These are phyloP conservation scores for Rotaria socialis DNA, from an alignment of 2,888 invertebrate species.

Conservation along the genomic window DNA sequence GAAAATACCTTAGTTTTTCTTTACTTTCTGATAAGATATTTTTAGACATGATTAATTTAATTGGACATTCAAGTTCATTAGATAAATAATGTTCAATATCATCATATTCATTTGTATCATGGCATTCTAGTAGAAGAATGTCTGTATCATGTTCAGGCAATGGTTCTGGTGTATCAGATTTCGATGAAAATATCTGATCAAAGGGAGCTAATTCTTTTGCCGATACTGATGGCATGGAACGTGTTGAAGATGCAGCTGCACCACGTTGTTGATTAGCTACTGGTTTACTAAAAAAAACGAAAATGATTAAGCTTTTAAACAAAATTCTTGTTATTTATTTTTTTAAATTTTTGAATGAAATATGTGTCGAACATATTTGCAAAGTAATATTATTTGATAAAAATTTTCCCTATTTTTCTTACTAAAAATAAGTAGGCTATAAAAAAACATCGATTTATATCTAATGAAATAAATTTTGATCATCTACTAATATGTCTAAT, in stretches of 20 bases:
- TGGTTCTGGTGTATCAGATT: not conserved
- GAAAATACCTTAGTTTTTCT: not conserved
- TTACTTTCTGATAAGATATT: not conserved
- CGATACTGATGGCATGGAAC: not conserved
- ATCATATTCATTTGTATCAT: not conserved
- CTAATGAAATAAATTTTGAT: too few species aligned
- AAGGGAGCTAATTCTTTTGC: not conserved
- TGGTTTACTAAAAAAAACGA: not conserved
- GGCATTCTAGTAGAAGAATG: not conserved
- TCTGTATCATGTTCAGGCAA: not conserved
- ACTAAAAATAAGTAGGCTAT: too few species aligned
- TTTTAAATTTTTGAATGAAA: too few species aligned
- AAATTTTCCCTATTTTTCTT: too few species aligned
- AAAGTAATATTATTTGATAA: too few species aligned
- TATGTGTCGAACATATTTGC: too few species aligned
- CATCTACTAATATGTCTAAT: too few species aligned
- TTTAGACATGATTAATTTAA: not conserved
- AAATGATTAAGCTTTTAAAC: not conserved
- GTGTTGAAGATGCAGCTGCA: not conserved
- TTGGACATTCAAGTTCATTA: slow-evolving; percentile 6
- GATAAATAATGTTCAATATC: not conserved
- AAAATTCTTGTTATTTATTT: too few species aligned
- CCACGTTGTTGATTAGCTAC: not conserved
- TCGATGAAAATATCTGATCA: not conserved
- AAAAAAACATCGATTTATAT: too few species aligned